Evolutionary conservation across 2,797 vertebrate genomes (phyloP).

Genomic region (Anabas testudineus): DNA sequence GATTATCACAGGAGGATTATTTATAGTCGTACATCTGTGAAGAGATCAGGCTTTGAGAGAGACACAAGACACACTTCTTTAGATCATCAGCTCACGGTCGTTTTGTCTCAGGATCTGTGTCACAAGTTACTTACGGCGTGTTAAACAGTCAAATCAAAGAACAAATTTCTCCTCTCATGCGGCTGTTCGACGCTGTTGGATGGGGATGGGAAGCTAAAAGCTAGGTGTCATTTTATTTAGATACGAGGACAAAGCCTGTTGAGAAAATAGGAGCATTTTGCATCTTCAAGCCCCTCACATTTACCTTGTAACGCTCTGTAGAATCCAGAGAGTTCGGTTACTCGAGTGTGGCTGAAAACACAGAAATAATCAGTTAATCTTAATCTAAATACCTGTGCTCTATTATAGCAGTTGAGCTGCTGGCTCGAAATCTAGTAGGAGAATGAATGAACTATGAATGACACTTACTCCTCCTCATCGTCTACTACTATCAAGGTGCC

Average conservation of each 20-base stretch:
- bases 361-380: no score
- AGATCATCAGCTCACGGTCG: not conserved
- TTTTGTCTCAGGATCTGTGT: constrained; percentile 3
- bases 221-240: not conserved
- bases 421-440: not conserved
- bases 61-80: not conserved
- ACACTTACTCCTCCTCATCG: not conserved
- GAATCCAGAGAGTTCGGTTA: not conserved
- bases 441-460: not conserved
- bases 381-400: not conserved
- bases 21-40: constrained; percentile 40
- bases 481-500: not conserved
- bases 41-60: constrained; percentile 18
- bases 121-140: not conserved
- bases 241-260: not conserved
- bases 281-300: not conserved
- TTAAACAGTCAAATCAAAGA: not conserved
- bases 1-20: constrained; percentile 49
- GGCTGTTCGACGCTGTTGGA: constrained; percentile 1
- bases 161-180: not conserved
- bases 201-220: not conserved
- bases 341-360: not conserved
- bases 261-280: not conserved
- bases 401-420: not conserved
- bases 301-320: not conserved